Percentiles rank a stretch among this genome's conserved stretches.
These are phyloP conservation scores for Drosophila ogumai DNA, from an alignment of 1,140 invertebrate genomes.

Conservation along the genomic window DNA sequence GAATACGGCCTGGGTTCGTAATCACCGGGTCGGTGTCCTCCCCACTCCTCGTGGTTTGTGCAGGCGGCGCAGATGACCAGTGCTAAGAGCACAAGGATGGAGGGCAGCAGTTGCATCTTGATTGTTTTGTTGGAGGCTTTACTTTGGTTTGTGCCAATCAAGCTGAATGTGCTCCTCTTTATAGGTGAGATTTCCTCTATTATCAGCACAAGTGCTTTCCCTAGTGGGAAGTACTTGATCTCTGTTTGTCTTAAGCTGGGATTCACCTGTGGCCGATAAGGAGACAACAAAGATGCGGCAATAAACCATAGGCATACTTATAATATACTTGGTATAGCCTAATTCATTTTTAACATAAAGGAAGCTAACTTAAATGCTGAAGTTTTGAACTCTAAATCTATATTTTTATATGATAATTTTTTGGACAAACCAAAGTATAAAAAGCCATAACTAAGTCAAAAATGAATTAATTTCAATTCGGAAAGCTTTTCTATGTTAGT, in stretches of 20 bases:
- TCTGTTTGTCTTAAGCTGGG: constrained; percentile 5
- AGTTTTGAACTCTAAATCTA: no score
- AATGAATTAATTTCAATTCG: no score
- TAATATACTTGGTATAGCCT: neutral
- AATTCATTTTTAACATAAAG: no score
- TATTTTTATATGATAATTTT: no score
- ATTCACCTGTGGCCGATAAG: constrained; percentile 28
- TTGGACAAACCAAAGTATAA: no score
- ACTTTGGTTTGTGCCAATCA: neutral
- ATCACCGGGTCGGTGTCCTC: constrained; percentile 20
- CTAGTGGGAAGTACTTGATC: constrained; percentile 20
- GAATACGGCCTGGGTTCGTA: constrained; percentile 25
- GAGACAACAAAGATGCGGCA: neutral
- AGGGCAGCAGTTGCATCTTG: constrained; percentile 56
- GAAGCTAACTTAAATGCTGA: no score
- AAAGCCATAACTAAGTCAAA: no score
- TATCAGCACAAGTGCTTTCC: constrained; percentile 12
- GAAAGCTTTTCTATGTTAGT: no score
- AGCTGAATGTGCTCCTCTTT: constrained; percentile 6
- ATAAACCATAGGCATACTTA: neutral
- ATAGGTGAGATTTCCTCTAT: constrained; percentile 6
- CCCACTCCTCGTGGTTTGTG: constrained; percentile 43
- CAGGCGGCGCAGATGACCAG: constrained; percentile 38
- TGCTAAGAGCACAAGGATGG: constrained; percentile 28
- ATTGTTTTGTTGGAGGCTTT: neutral